Evolutionary conservation across 2,797 vertebrate species (phyloP).

Genomic region (Cottoperca gobio): DNA sequence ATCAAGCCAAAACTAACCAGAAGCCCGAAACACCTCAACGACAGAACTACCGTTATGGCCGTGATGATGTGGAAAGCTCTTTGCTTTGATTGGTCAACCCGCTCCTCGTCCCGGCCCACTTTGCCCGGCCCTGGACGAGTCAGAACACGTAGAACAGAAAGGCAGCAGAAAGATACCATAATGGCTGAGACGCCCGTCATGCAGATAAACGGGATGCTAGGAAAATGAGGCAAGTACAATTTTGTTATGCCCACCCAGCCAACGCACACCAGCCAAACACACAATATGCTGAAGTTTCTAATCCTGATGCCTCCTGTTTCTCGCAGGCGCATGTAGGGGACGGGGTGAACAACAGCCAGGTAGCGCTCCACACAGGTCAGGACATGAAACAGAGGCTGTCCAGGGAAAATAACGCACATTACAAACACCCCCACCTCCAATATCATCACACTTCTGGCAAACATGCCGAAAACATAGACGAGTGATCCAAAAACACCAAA

Average conservation of each 20-base stretch:
- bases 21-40: slow-evolving; percentile 3
- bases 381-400: slow-evolving; percentile 15
- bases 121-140: background rate
- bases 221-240: too few relatives aligned
- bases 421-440: too few relatives aligned
- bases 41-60: background rate
- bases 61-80: slow-evolving; percentile 2
- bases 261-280: too few relatives aligned
- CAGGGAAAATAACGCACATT: too few relatives aligned
- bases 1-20: fast-evolving
- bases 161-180: too few relatives aligned
- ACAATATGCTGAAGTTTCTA: too few relatives aligned
- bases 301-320: background rate
- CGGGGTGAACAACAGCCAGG: slow-evolving; percentile 38
- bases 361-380: slow-evolving; percentile 47
- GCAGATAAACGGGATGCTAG: too few relatives aligned
- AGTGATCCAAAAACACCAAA: fast-evolving
- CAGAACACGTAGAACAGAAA: too few relatives aligned
- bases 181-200: too few relatives aligned
- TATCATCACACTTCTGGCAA: fast-evolving
- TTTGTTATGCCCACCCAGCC: too few relatives aligned
- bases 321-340: background rate
- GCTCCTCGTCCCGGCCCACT: background rate
- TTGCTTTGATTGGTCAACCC: slow-evolving; percentile 1
- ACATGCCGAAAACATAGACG: fast-evolving